Evolutionary conservation across 2,113 vertebrate species (phyloP).

Genomic region (Butorides virescens): DNA sequence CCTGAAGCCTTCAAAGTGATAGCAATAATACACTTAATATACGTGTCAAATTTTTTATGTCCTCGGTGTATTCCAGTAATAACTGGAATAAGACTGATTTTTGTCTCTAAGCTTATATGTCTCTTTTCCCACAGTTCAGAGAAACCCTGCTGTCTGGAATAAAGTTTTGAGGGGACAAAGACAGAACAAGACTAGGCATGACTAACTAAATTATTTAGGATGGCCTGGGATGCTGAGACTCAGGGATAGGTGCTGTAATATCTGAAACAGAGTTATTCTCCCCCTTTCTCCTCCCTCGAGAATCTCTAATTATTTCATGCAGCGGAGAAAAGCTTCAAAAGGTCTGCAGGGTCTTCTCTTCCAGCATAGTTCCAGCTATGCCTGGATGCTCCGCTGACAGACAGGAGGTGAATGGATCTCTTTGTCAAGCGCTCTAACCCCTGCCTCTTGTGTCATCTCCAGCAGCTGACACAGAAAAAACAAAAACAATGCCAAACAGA

Average conservation of each 20-base stretch:
- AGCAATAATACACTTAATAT: background rate
- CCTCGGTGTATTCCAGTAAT: slow-evolving; percentile 17
- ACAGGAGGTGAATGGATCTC: slow-evolving; percentile 10
- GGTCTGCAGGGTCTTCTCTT: background rate
- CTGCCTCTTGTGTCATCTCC: slow-evolving; percentile 46
- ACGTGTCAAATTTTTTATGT: background rate
- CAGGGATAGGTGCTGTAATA: background rate
- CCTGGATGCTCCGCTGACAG: background rate
- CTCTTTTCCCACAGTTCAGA: background rate
- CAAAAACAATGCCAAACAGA: background rate
- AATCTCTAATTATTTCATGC: slow-evolving; percentile 7
- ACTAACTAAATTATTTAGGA: background rate
- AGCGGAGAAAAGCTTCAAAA: background rate
- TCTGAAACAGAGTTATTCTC: background rate
- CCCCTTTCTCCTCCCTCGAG: background rate
- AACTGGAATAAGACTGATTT: slow-evolving; percentile 9
- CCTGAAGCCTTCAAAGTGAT: background rate
- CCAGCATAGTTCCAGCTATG: background rate
- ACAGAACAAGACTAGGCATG: background rate
- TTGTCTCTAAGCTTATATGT: background rate
- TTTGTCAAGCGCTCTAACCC: slow-evolving; percentile 17
- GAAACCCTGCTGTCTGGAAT: background rate
- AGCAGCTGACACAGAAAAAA: slow-evolving; percentile 39
- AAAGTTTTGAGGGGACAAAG: background rate
- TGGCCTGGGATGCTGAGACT: background rate